Percentiles rank a stretch among this genome's conserved stretches.
These are phyloP conservation scores for Bathynomus jamesi DNA, from an alignment of 1,140 invertebrate species.

Conservation along the genomic window DNA sequence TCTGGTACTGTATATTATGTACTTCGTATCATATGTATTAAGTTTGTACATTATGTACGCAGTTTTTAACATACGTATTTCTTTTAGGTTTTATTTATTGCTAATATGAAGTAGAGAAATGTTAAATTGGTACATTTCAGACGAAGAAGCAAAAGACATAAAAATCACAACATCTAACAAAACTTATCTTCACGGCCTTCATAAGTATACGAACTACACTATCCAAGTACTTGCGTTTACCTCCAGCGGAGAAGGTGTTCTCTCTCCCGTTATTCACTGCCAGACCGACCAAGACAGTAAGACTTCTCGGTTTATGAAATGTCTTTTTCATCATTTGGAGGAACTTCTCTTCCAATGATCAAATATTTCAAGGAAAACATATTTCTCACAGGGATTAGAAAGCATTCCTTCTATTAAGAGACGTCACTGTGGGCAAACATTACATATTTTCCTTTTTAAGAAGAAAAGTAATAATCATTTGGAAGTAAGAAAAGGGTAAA, in stretches of 20 bases:
- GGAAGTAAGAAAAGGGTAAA: no score
- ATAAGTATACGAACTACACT: slow-evolving; percentile 94
- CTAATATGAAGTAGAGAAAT: background rate
- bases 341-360: no score
- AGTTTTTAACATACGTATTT: background rate
- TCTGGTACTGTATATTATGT: background rate
- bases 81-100: no score
- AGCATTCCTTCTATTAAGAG: no score
- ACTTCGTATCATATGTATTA: background rate
- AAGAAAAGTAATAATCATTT: no score
- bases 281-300: slow-evolving; percentile 91
- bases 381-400: no score
- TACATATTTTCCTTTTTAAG: no score
- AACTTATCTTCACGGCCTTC: slow-evolving; percentile 80
- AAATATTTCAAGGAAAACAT: no score
- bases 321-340: no score
- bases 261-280: slow-evolving; percentile 80
- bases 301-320: no score
- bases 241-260: slow-evolving; percentile 89
- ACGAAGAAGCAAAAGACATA: slow-evolving; percentile 82
- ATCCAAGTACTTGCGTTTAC: slow-evolving; percentile 93
- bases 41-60: background rate
- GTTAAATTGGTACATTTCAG: slow-evolving; percentile 46
- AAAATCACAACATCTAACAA: slow-evolving; percentile 79
- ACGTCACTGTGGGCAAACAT: no score